These are phyloP conservation scores for Zelostemma sp. DNA, from an alignment of 1,140 invertebrate species.

Conservation along the genomic window DNA sequence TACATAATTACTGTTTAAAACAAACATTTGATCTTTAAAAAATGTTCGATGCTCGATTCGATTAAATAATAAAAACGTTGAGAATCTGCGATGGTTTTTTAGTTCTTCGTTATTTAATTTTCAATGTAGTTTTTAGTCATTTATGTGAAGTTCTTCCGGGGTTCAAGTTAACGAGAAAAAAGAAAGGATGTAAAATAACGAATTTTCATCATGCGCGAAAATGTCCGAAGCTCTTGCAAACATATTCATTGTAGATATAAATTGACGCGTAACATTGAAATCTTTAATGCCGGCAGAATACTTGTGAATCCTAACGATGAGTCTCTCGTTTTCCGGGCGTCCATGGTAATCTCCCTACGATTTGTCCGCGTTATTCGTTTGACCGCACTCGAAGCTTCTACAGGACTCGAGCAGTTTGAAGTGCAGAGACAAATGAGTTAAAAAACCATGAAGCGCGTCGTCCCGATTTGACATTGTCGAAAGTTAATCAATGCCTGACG, in stretches of 20 bases:
- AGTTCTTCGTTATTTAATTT: no score
- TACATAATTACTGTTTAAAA: no score
- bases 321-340: slow-evolving; percentile 27
- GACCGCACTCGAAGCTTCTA: slow-evolving; percentile 52
- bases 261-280: slow-evolving; percentile 2
- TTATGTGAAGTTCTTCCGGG: no score
- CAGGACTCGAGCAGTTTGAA: slow-evolving; percentile 44
- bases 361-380: slow-evolving; percentile 65
- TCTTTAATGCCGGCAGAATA: slow-evolving; percentile 23
- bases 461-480: slow-evolving; percentile 70
- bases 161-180: background rate
- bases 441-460: slow-evolving; percentile 50
- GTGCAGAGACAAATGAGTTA: slow-evolving; percentile 46
- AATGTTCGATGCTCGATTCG: no score
- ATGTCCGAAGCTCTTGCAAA: background rate
- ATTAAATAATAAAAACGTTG: no score
- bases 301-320: slow-evolving; percentile 26
- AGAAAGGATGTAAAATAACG: no score
- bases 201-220: no score
- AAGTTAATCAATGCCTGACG: slow-evolving; percentile 69
- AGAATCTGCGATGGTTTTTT: no score
- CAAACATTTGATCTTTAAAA: no score
- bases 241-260: background rate
- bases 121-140: no score
- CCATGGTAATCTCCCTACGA: slow-evolving; percentile 38